phyloP scores from a whole-genome alignment of 2,797 vertebrate species.

The Enteromius anoplus region DNA sequence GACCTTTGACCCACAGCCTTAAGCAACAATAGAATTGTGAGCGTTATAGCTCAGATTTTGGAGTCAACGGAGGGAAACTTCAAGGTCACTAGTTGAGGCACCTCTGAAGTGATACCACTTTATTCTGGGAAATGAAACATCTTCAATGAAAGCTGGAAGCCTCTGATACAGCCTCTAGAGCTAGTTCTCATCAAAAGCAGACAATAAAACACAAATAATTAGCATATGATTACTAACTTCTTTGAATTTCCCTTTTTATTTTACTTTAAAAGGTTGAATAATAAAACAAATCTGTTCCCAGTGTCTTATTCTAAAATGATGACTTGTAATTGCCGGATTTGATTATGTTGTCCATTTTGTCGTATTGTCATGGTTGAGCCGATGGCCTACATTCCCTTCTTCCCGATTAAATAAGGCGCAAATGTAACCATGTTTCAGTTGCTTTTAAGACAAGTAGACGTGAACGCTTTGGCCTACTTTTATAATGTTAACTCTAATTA shows the following conservation, averaged over 20 bases:
- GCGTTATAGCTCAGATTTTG: constrained; percentile 52
- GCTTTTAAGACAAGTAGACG: constrained; percentile 27
- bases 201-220: background rate
- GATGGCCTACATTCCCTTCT: background rate
- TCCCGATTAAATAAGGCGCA: background rate
- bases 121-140: background rate
- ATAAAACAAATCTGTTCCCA: background rate
- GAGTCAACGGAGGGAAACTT: constrained; percentile 51
- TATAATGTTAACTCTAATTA: constrained; percentile 57
- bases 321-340: background rate
- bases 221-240: background rate
- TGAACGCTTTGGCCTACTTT: constrained; percentile 49
- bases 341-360: background rate
- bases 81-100: constrained; percentile 61
- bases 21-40: constrained; percentile 55
- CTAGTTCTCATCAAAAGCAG: background rate
- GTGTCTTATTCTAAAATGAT: background rate
- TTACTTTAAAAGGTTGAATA: background rate
- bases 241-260: background rate
- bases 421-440: constrained; percentile 10
- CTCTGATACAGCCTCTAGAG: background rate
- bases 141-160: background rate
- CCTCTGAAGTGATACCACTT: constrained; percentile 30
- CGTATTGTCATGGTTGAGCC: background rate
- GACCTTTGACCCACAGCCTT: constrained; percentile 64